These are phyloP conservation scores for Eulemur albifrons DNA, from an alignment of 2,797 vertebrate genomes.

Conservation along the genomic window DNA sequence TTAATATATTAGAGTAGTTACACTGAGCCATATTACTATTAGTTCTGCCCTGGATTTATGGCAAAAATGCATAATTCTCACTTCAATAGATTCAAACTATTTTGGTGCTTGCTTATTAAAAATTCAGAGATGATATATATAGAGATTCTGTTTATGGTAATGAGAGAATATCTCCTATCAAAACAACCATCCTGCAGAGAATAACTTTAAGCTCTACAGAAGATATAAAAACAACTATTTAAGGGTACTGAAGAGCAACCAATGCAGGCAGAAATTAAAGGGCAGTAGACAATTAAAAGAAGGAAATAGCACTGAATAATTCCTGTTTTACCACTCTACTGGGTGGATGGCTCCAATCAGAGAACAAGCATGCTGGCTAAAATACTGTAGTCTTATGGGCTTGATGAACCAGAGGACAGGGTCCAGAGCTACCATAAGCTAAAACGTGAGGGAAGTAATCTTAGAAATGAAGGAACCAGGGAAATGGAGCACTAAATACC, in stretches of 20 bases:
- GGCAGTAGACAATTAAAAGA: not conserved
- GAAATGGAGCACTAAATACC: not conserved
- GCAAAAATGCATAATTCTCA: constrained; percentile 14
- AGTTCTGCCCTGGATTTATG: not conserved
- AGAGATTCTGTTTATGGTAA: not conserved
- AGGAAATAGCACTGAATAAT: not conserved
- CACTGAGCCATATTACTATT: not conserved
- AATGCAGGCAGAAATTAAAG: not conserved
- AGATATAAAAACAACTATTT: not conserved
- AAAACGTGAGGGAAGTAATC: not conserved
- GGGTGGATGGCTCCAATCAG: not conserved
- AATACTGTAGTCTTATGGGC: not conserved
- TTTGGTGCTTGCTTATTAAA: not conserved
- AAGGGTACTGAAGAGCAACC: not conserved
- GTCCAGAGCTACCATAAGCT: not conserved
- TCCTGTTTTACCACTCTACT: not conserved
- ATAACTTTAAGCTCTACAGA: not conserved
- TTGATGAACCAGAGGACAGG: not conserved
- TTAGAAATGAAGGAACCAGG: not conserved
- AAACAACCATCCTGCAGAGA: not conserved
- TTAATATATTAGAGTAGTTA: not conserved
- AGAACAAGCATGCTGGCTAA: not conserved
- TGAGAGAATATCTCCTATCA: not conserved
- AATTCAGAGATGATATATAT: not conserved
- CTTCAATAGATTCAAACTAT: constrained; percentile 47